These are phyloP conservation scores for Bubo bubo DNA, from an alignment of 2,113 vertebrate species.

Conservation along the genomic window DNA sequence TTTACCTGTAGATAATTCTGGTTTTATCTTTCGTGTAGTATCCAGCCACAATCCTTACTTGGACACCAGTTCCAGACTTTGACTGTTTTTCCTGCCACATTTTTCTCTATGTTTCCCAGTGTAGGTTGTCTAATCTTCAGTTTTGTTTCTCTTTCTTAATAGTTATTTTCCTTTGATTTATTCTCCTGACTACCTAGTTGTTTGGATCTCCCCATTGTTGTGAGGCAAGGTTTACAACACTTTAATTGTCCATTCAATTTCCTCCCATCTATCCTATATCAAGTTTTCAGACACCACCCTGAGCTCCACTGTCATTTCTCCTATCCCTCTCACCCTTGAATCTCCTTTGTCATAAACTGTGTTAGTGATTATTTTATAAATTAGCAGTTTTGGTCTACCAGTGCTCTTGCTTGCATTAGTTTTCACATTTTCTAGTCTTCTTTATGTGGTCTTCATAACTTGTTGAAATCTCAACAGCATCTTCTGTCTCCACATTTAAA, in stretches of 20 bases:
- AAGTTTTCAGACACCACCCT: background rate
- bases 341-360: background rate
- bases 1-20: background rate
- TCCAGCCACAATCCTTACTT: background rate
- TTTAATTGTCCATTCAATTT: background rate
- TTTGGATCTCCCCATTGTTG: background rate
- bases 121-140: background rate
- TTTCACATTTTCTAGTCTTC: background rate
- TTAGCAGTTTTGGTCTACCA: background rate
- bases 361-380: background rate
- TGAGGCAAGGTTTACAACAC: background rate
- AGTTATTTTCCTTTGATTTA: background rate
- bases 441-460: background rate
- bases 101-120: background rate
- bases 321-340: background rate
- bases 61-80: background rate
- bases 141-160: background rate
- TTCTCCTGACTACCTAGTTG: background rate
- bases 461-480: background rate
- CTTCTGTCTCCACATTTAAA: background rate
- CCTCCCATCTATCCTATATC: background rate
- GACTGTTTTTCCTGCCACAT: fast-evolving
- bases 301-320: background rate
- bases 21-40: background rate
- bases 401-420: background rate